Base-by-base conservation (phyloP, 1,140 invertebrate species). In the Watersipora subatra region DNA sequence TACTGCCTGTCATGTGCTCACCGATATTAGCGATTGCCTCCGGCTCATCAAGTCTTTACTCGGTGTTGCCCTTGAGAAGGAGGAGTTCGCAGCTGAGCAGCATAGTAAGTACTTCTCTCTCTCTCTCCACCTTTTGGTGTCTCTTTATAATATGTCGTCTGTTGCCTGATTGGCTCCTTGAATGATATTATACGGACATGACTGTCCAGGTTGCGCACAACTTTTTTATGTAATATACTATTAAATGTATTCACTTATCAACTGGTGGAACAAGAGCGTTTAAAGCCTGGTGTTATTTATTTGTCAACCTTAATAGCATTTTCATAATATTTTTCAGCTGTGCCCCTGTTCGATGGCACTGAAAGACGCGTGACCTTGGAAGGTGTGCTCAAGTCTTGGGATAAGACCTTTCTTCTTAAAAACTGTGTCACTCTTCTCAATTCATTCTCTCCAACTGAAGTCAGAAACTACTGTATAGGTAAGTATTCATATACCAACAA, bases 351-450 rank as follows among this genome's bases (percentile, higher is more conserved):
- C n/a, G 34, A 46, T n/a, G 34, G 34, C 7, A 46, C 34, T 46
- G 34, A 46, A n/a, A 46, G 34, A 46, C 7, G 7, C 7, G n/a
- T 46, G n/a, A 46, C 34, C 34, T n/a, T 46, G 34, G 7, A 12
- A 7, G n/a, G n/a, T n/a, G 34, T 46, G 34, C 34, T 46, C 7
- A 46, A 46, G 7, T 7, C 34, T 12, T 83, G 77, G 80, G 91
- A 93, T 69, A 87, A 90, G 84, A 85, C 87, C 22, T 91, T 93
- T 73, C 86, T 90, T 2, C 81, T 91, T 2, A 84, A 90, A 62
- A 89, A 92, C 66, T 78, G 93, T 58, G 86, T 92, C 15, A 92
- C 91, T 0, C 80, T 95, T 28, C 83, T 94, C 0, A 94, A 94
- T 77, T 89, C 91, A 2, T 93, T 91, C 73, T 92, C 91, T 74